Base-by-base conservation (phyloP, 2,797 vertebrate species). In the Xiphophorus birchmanni region DNA sequence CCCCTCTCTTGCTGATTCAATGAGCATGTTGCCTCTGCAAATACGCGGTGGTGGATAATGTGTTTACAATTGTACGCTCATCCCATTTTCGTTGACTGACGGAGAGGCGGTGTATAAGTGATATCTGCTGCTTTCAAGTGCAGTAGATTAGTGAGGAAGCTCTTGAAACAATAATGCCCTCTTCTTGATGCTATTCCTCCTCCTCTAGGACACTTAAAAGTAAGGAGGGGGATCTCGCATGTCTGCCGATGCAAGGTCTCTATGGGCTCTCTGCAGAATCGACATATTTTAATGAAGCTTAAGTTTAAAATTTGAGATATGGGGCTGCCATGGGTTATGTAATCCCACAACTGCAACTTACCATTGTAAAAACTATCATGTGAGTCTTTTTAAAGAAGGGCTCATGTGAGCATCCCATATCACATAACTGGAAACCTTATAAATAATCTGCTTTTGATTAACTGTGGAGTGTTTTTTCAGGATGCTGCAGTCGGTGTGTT, bases 71-170 rank as follows among this genome's bases (percentile, higher is more conserved):
- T 71, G 77, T 83, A 69, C 89, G 79, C 80, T 74, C 86, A 78
- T 76, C 72, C 65, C n/a, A 12, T 85, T 80, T 76, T 48, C 84
- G 84, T 84, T 84, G 73, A 86, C 81, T 87, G 90, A 86, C 81
- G 72, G 80, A 79, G 89, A 85, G 71, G 81, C 80, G 79, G 85
- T 76, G 44, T 81, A 73, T 74, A 87, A 89, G 83, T 91, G 90
- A 88, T 89, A 92, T 92, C 82, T 82, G 85, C 87, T 86, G 82
- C 86, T 85, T 89, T 92, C 52, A 74, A 92, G 88, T 87, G 81
- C 77, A 85, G 79, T 80, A 89, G 79, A 87, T 91, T 87, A 90
- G 85, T 21, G 73, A 81, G 75, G 78, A 88, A 81, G 82, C 85
- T 86, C 88, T 91, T 82, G 79, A 92, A 86, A 81, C 88, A 82